phyloP scores from a whole-genome alignment of 2,888 invertebrate genomes.

The Callyntrura guangdongensis region DNA sequence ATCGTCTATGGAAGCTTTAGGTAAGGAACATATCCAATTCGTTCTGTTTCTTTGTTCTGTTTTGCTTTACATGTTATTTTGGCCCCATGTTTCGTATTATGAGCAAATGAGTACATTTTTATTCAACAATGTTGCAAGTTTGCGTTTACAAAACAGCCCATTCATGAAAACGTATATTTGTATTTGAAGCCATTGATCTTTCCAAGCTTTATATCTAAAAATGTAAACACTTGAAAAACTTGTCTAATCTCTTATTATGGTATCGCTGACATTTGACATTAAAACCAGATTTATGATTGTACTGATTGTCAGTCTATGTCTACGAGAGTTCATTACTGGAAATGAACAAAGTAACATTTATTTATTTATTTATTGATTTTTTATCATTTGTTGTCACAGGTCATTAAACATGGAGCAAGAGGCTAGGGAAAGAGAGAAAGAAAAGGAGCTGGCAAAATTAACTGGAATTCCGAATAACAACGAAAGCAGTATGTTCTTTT shows the following conservation, averaged over 20 bases:
- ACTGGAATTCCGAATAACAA: constrained; percentile 87
- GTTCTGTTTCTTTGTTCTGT: neutral
- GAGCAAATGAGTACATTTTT: neutral
- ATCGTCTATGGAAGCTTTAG: constrained; percentile 98
- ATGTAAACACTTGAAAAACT: constrained; percentile 6
- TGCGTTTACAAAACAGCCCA: no score
- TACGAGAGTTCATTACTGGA: neutral
- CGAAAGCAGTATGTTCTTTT: constrained; percentile 87
- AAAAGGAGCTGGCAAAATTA: constrained; percentile 91
- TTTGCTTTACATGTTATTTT: neutral
- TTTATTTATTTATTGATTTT: constrained; percentile 51
- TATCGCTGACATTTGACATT: neutral
- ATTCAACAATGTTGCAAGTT: neutral
- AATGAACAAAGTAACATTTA: constrained; percentile 56
- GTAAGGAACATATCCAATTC: constrained; percentile 85
- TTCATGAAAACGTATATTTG: neutral
- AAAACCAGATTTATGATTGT: constrained; percentile 27
- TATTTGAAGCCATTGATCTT: constrained; percentile 16
- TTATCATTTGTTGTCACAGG: constrained; percentile 87
- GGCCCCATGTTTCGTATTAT: neutral
- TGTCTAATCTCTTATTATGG: constrained; percentile 1
- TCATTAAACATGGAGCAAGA: constrained; percentile 98
- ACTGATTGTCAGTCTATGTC: neutral
- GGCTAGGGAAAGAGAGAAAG: constrained; percentile 93
- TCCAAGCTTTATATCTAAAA: neutral